Evolutionary conservation across 2,113 vertebrate species (phyloP).

Genomic region (Oenanthe oenanthe): DNA sequence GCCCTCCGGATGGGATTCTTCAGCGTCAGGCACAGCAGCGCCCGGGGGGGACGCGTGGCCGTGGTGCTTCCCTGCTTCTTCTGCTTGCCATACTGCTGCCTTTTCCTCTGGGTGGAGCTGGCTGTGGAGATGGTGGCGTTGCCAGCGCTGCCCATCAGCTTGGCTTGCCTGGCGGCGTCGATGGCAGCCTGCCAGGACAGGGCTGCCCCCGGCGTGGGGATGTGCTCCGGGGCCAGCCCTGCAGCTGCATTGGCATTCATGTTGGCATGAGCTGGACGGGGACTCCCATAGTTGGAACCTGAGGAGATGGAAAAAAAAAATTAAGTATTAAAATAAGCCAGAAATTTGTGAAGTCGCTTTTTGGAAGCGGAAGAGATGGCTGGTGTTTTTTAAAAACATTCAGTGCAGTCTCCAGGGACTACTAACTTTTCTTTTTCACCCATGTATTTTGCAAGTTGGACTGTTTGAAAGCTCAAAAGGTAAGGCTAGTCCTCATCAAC

Average conservation of each 20-base stretch:
- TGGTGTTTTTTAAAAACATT: not conserved
- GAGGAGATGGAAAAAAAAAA: not conserved
- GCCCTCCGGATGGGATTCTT: conserved; percentile 97
- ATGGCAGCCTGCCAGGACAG: conserved; percentile 98
- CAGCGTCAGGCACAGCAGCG: conserved; percentile 95
- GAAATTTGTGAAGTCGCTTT: not conserved
- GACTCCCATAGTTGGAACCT: conserved; percentile 98
- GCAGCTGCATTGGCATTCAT: conserved; percentile 91
- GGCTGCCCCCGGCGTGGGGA: conserved; percentile 90
- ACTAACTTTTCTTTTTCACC: too few relatives aligned
- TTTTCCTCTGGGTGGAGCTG: conserved; percentile 94
- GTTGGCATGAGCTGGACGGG: conserved; percentile 86
- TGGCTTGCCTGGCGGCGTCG: conserved; percentile 94
- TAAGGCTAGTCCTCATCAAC: not conserved
- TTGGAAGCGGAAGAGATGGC: not conserved
- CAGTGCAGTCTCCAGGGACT: not conserved
- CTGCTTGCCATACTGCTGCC: conserved; percentile 95
- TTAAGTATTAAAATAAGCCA: fast-evolving
- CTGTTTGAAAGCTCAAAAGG: not conserved
- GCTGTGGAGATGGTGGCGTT: conserved; percentile 93
- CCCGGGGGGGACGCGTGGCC: conserved; percentile 91
- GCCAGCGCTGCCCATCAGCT: conserved; percentile 90
- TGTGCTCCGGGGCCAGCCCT: conserved; percentile 94
- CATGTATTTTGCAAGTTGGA: not conserved
- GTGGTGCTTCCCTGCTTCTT: conserved; percentile 92